Evolutionary conservation across 2,113 vertebrate genomes (phyloP).

Genomic region (Leucopsar rothschildi): DNA sequence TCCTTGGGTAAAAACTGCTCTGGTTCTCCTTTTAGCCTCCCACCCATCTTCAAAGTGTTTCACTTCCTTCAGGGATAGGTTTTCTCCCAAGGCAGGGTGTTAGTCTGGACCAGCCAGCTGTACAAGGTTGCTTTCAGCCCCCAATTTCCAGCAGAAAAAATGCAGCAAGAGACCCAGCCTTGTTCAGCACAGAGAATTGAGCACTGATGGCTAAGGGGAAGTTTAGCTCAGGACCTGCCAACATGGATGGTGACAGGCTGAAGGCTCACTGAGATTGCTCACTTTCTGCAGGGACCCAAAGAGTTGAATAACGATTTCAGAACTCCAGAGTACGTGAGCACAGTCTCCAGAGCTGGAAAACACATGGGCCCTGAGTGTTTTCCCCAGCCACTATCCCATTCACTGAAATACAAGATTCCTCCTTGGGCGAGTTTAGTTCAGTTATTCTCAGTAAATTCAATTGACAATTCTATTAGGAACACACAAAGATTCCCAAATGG

Average conservation of each 20-base stretch:
- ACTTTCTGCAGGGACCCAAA: neutral
- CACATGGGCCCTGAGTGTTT: neutral
- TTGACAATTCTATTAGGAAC: neutral
- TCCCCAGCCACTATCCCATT: neutral
- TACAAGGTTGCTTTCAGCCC: neutral
- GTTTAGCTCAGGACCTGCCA: neutral
- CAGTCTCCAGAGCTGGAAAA: neutral
- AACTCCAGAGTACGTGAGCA: neutral
- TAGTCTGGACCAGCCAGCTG: neutral
- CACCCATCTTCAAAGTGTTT: neutral
- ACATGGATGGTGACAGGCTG: neutral
- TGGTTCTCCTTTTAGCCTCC: neutral
- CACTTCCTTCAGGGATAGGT: neutral
- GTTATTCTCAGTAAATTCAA: neutral
- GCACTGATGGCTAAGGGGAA: neutral
- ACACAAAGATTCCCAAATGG: neutral
- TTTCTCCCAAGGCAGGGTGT: neutral
- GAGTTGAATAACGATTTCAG: neutral
- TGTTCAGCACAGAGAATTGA: neutral
- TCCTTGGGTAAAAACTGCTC: neutral
- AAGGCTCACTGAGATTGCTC: neutral
- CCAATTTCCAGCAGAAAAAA: neutral
- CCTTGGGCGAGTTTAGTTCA: neutral
- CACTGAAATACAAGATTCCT: neutral
- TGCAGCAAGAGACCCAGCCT: neutral